Conservation (phyloP, 1,140 invertebrate species). For the Zaprionus ghesquierei region DNA sequence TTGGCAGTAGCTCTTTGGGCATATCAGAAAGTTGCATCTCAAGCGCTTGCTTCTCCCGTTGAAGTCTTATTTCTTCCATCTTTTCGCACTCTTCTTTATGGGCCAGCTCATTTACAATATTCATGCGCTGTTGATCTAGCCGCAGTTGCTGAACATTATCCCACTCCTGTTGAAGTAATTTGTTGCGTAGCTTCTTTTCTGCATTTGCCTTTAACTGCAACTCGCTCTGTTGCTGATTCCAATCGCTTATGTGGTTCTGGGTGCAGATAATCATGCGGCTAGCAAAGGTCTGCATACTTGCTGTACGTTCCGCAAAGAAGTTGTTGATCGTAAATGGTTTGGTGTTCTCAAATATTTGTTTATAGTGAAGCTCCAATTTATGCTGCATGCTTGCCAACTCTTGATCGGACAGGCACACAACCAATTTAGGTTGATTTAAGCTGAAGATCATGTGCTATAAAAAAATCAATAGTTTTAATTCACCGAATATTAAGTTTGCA, state of each 20-base stretch:
- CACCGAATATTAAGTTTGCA: neutral
- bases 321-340: conserved; percentile 46
- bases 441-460: conserved; percentile 68
- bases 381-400: conserved; percentile 50
- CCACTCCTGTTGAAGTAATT: conserved; percentile 49
- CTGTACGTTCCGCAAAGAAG: conserved; percentile 42
- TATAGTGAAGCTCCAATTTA: conserved; percentile 33
- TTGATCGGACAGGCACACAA: conserved; percentile 60
- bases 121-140: conserved; percentile 43
- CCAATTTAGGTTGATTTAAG: conserved; percentile 50
- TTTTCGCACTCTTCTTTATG: conserved; percentile 40
- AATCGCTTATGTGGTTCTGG: conserved; percentile 47
- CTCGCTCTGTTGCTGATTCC: conserved; percentile 37
- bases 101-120: conserved; percentile 51
- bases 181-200: conserved; percentile 39
- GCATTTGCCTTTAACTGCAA: conserved; percentile 32
- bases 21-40: conserved; percentile 16
- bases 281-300: conserved; percentile 34
- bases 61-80: conserved; percentile 46
- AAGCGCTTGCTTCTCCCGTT: conserved; percentile 11
- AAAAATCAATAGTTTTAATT: neutral
- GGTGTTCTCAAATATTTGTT: conserved; percentile 14
- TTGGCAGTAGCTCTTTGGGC: neutral
- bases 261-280: conserved; percentile 51
- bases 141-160: conserved; percentile 46